Conservation (phyloP, 2,888 invertebrate genomes). For the Polyploca ridens region DNA sequence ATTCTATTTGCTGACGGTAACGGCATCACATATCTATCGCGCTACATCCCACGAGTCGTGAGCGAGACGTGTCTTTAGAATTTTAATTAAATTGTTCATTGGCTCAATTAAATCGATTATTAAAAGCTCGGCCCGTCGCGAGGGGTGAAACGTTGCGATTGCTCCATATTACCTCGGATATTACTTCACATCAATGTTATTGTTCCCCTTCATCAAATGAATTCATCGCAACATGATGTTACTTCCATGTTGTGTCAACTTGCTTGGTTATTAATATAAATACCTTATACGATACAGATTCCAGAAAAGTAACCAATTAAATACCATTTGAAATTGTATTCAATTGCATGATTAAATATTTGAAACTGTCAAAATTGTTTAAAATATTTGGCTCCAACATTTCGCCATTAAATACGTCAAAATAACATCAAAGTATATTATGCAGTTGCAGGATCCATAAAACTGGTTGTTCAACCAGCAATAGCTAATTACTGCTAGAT, state of each 20-base stretch:
- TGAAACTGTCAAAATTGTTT: too few species aligned
- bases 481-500: conserved; percentile 49
- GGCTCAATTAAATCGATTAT: conserved; percentile 80
- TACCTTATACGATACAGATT: not conserved
- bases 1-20: conserved; percentile 21
- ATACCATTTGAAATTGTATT: too few species aligned
- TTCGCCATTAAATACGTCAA: not conserved
- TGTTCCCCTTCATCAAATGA: not conserved
- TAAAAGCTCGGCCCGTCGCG: conserved; percentile 47
- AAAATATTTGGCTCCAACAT: not conserved
- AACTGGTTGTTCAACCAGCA: conserved; percentile 38
- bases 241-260: not conserved
- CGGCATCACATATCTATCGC: conserved; percentile 41
- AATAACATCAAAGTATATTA: not conserved
- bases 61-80: conserved; percentile 70
- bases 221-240: conserved; percentile 10
- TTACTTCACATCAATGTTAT: conserved; percentile 5
- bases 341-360: too few species aligned
- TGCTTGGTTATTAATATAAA: conserved; percentile 7
- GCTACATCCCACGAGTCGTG: conserved; percentile 55
- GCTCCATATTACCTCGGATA: conserved; percentile 29
- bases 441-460: conserved; percentile 30
- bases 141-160: conserved; percentile 45
- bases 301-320: not conserved
- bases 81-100: conserved; percentile 82